Conservation (phyloP, 1,140 invertebrate genomes). For the Trachelipus rathkii region DNA sequence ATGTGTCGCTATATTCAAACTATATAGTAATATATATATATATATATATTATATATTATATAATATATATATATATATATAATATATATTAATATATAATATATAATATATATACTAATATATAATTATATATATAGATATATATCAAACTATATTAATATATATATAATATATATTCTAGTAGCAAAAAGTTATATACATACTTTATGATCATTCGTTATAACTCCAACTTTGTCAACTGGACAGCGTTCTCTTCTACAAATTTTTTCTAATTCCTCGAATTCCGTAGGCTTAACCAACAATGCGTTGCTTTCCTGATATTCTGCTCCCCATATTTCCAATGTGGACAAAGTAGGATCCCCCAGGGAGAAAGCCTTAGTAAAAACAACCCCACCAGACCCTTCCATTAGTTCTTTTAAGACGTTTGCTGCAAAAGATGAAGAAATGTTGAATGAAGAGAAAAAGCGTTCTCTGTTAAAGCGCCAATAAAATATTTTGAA, state of each 20-base stretch:
- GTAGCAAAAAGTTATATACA: constrained; percentile 46
- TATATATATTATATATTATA: too few species aligned
- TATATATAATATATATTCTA: background rate
- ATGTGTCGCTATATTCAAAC: too few species aligned
- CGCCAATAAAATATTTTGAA: too few species aligned
- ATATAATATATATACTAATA: background rate
- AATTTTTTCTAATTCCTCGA: constrained; percentile 65
- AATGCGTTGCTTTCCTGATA: constrained; percentile 96
- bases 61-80: constrained; percentile 10
- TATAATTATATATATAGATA: background rate
- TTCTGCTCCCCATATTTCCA: constrained; percentile 96
- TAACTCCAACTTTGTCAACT: constrained; percentile 85
- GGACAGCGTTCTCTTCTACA: constrained; percentile 83
- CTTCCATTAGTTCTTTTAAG: constrained; percentile 92
- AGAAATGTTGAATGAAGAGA: background rate
- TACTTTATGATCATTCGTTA: constrained; percentile 79
- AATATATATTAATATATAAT: constrained; percentile 6
- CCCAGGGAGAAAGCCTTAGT: constrained; percentile 83
- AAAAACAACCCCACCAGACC: constrained; percentile 84
- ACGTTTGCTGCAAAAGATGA: constrained; percentile 74
- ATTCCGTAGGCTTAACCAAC: constrained; percentile 64
- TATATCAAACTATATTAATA: background rate
- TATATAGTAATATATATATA: too few species aligned
- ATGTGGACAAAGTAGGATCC: constrained; percentile 84
- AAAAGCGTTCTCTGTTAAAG: too few species aligned